Evolutionary conservation across 1,140 invertebrate genomes (phyloP).

Genomic region (Neoseiulus cucumeris): DNA sequence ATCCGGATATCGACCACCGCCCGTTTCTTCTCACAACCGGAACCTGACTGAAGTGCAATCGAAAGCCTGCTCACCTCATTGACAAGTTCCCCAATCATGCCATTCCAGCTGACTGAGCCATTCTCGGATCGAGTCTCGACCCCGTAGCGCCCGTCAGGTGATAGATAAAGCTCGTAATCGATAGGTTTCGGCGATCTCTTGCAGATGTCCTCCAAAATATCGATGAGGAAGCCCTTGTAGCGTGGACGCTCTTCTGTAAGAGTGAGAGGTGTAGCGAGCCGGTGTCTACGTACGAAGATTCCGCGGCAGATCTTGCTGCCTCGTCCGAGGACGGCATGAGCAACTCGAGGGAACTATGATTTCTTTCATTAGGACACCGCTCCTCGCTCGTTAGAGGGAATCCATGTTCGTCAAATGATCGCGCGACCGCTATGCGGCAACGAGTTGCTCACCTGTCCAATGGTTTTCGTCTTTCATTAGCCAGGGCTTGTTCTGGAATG

Average conservation of each 20-base stretch:
- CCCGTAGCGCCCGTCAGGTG: constrained; percentile 17
- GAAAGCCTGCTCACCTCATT: constrained; percentile 10
- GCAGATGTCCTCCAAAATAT: not conserved
- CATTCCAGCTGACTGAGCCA: constrained; percentile 19
- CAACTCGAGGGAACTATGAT: too few relatives aligned
- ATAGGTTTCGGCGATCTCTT: not conserved
- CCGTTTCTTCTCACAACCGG: too few relatives aligned
- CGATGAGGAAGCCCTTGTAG: not conserved
- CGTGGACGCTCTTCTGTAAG: not conserved
- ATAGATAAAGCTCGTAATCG: not conserved
- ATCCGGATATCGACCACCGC: too few relatives aligned
- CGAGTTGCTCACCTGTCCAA: not conserved
- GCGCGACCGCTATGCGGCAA: too few relatives aligned
- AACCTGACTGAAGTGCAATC: too few relatives aligned
- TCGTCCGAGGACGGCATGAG: too few relatives aligned
- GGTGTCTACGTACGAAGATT: too few relatives aligned
- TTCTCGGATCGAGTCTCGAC: constrained; percentile 17
- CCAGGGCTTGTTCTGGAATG: not conserved
- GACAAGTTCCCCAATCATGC: constrained; percentile 22
- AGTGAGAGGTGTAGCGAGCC: not conserved
- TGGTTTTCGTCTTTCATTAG: not conserved
- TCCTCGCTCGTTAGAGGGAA: too few relatives aligned
- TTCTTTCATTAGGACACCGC: too few relatives aligned
- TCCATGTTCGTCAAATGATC: too few relatives aligned
- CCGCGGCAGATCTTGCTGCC: too few relatives aligned